Base-by-base conservation (phyloP, 2,113 vertebrate species). In the Mixornis gularis region DNA sequence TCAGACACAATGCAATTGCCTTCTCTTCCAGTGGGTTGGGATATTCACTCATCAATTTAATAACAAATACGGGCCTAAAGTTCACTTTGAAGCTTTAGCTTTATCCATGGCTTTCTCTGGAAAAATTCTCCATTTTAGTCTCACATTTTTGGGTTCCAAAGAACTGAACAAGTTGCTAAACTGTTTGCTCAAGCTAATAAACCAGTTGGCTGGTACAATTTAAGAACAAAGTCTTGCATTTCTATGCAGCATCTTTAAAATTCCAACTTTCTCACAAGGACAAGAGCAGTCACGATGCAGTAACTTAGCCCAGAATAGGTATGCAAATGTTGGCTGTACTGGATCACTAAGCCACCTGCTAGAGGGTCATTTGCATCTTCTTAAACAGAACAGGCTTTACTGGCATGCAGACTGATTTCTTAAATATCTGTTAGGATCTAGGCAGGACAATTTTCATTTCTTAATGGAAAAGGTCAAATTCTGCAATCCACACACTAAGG, bases 281-380 rank as follows among this genome's bases (percentile, higher is more conserved):
- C 90, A 95, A 80, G 64, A 92, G 64, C 90, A 95, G 85, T 91
- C 92, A 95, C 25, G 10, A 95, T 73, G 52, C 87, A 83, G 59
- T 51, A 66, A 73, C 85, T 87, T 70, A 80, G 79, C 85, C 74
- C 83, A 90, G 84, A 96, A 95, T 93, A 96, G 90, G 43, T 92
- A 95, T 85, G 93, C 92, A 95, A 96, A 95, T 92, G 40, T 26
- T 78, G 64, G 79, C 51, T 86, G 25, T 29, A 86, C 68, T 93
- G 52, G 88, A 92, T 95, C 85, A 65, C 71, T 66, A 78, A 87
- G 48, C 60, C 85, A 93, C 79, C 60, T 93, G 72, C 77, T 88
- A 78, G 43, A 91, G 70, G 59, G 38, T 66, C 76, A 92, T 96
- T 95, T 94, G 55, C 92, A 95, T 95, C 64, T 86, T 34, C 62